Evolutionary conservation across 2,113 vertebrate genomes (phyloP).

Genomic region (Psephotus haematonotus): DNA sequence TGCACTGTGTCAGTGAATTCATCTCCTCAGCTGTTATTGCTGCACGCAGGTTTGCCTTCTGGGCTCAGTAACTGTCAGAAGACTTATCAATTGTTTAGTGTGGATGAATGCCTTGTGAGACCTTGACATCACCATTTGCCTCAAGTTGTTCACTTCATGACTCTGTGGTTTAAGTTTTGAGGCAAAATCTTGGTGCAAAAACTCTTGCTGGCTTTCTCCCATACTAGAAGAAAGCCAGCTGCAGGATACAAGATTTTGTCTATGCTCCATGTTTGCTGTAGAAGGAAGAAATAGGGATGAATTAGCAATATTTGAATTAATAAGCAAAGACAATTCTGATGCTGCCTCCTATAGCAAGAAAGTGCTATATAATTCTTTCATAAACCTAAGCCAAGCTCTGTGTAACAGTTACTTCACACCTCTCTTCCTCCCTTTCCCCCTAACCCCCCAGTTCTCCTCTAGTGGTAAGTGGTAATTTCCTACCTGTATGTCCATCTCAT

Average conservation of each 20-base stretch:
- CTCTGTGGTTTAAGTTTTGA: not conserved
- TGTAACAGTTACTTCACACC: not conserved
- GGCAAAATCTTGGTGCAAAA: not conserved
- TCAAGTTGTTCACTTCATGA: not conserved
- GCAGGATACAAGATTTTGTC: not conserved
- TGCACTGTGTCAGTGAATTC: not conserved
- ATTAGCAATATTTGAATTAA: not conserved
- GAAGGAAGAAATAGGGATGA: not conserved
- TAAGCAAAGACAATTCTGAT: not conserved
- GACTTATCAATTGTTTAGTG: not conserved
- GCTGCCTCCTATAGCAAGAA: not conserved
- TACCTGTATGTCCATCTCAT: not conserved
- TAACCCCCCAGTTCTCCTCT: not conserved
- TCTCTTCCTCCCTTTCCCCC: too few relatives aligned
- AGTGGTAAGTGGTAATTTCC: not conserved
- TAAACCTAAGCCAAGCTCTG: not conserved
- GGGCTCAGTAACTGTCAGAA: not conserved
- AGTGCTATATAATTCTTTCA: not conserved
- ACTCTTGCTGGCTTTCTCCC: not conserved
- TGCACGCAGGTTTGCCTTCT: not conserved
- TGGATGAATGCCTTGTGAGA: not conserved
- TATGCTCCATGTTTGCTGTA: not conserved
- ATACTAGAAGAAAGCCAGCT: not conserved
- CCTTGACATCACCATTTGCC: not conserved
- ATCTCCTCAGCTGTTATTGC: not conserved